Evolutionary conservation across 2,113 vertebrate species (phyloP).

Genomic region (Erinaceus europaeus): DNA sequence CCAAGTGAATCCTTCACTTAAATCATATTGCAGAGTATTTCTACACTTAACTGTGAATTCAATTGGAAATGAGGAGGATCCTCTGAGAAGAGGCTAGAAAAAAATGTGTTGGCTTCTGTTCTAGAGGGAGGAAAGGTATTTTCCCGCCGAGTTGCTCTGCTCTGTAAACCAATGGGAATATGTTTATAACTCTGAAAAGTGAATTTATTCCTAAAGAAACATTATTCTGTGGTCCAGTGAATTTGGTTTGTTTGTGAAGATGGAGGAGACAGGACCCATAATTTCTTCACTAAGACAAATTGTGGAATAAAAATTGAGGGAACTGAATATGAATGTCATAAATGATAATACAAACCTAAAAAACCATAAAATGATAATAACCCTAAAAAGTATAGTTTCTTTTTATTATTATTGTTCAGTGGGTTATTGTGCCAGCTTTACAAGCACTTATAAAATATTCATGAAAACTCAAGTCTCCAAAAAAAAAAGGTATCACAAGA

Average conservation of each 20-base stretch:
- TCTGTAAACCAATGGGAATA: conserved; percentile 8
- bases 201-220: conserved; percentile 48
- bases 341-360: not conserved
- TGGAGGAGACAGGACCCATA: not conserved
- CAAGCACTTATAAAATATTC: not conserved
- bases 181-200: conserved; percentile 41
- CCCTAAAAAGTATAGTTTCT: not conserved
- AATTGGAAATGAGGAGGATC: conserved; percentile 9
- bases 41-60: conserved; percentile 36
- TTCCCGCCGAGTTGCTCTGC: conserved; percentile 25
- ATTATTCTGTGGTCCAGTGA: conserved; percentile 12
- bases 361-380: too few relatives aligned
- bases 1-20: conserved; percentile 40
- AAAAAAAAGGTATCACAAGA: not conserved
- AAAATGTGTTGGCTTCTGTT: conserved; percentile 1
- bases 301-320: not conserved
- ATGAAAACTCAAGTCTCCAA: not conserved
- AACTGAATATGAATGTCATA: not conserved
- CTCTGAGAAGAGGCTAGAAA: not conserved
- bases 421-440: not conserved
- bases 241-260: conserved; percentile 44
- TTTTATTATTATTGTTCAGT: not conserved
- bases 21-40: conserved; percentile 15
- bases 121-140: not conserved
- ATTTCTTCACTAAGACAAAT: conserved; percentile 7